phyloP scores from a whole-genome alignment of 2,888 invertebrate species.

The Meandrusa payeni region DNA sequence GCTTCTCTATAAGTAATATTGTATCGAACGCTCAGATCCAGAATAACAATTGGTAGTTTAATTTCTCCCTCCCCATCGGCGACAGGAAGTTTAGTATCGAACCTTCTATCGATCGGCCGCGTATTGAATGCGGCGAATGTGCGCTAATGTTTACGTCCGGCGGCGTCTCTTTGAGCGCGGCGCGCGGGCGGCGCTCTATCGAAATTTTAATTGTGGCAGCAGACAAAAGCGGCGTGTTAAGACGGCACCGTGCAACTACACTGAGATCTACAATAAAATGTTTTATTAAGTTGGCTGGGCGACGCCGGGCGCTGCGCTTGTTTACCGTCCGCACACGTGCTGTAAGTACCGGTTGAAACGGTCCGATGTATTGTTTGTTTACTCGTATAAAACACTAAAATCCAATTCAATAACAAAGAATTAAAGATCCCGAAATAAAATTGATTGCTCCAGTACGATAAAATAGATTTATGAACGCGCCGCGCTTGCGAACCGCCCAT shows the following conservation, averaged over 20 bases:
- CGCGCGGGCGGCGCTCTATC: constrained; percentile 68
- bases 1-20: too few relatives aligned
- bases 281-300: constrained; percentile 64
- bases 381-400: constrained; percentile 81
- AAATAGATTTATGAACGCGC: constrained; percentile 78
- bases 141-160: constrained; percentile 62
- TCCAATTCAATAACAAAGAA: constrained; percentile 81
- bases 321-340: constrained; percentile 70
- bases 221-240: constrained; percentile 68
- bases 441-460: constrained; percentile 79
- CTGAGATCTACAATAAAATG: constrained; percentile 69
- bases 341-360: constrained; percentile 68
- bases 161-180: constrained; percentile 71
- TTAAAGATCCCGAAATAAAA: constrained; percentile 81
- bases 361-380: constrained; percentile 78
- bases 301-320: constrained; percentile 56
- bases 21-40: constrained; percentile 71
- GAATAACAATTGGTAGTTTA: constrained; percentile 69
- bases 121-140: constrained; percentile 48
- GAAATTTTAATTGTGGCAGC: constrained; percentile 74
- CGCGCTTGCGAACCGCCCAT: constrained; percentile 52
- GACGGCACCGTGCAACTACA: constrained; percentile 52
- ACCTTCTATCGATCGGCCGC: constrained; percentile 73
- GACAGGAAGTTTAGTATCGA: constrained; percentile 75
- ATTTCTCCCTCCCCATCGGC: constrained; percentile 72